These are phyloP conservation scores for Acropora tenuis DNA, from an alignment of 64 coral and sea anemone genomes.

Conservation along the genomic window DNA sequence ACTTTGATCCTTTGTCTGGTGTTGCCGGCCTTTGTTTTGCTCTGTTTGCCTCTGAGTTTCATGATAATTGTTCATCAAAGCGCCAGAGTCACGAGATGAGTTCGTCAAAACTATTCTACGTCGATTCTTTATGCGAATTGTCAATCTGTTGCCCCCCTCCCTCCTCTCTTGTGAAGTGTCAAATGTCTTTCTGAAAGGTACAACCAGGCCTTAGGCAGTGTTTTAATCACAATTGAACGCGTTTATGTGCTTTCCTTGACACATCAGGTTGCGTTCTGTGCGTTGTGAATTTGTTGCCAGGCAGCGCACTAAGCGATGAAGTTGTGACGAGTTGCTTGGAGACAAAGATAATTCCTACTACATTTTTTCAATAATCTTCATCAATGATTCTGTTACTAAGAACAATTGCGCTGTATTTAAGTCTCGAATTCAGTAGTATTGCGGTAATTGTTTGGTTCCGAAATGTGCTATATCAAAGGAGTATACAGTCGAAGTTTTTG, in stretches of 20 bases:
- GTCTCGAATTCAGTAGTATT: no score
- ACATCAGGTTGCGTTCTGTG: background rate
- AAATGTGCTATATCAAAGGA: no score
- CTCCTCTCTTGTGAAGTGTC: background rate
- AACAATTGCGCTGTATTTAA: no score
- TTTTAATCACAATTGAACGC: background rate
- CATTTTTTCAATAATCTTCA: background rate
- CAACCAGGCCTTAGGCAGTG: background rate
- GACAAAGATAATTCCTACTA: background rate
- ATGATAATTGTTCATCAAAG: background rate
- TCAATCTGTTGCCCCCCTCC: no score
- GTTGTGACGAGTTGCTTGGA: background rate
- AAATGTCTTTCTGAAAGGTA: background rate
- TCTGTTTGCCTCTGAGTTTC: no score
- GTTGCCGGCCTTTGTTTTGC: no score
- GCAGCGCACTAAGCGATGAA: background rate
- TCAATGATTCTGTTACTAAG: no score
- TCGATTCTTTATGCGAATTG: no score
- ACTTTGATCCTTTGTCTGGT: no score
- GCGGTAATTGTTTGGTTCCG: no score
- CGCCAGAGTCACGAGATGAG: background rate
- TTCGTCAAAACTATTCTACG: no score
- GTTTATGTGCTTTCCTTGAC: background rate
- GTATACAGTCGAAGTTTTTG: no score
- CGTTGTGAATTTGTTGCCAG: background rate